Conservation (phyloP, 2,797 vertebrate species). For the Lepidocolaptes lacrymiger region DNA sequence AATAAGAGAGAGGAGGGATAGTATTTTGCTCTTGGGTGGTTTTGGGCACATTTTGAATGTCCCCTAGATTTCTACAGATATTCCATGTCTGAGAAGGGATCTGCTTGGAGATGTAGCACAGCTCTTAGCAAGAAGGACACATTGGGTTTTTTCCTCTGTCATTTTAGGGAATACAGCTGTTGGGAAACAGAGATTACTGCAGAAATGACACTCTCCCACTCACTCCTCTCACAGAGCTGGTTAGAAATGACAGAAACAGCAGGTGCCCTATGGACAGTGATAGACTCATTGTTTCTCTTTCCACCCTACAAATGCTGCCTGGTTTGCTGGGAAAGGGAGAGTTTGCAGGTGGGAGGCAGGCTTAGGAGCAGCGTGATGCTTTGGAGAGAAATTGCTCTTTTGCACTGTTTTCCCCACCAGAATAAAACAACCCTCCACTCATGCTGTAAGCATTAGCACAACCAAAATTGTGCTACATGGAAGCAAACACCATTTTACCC, state of each 20-base stretch:
- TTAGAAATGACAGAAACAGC: constrained; percentile 36
- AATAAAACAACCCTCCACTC: neutral
- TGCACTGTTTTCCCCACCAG: neutral
- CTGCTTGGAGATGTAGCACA: neutral
- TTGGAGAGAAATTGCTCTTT: neutral
- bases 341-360: neutral
- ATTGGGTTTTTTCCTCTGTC: neutral
- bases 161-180: neutral
- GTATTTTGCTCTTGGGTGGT: neutral
- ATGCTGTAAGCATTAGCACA: neutral
- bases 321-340: neutral
- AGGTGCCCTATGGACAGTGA: constrained; percentile 15
- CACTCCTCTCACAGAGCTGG: neutral
- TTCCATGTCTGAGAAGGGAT: neutral
- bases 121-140: neutral
- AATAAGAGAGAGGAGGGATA: too few species aligned
- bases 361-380: neutral
- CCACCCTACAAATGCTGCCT: neutral
- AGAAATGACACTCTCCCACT: constrained; percentile 41
- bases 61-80: neutral
- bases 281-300: neutral
- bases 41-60: neutral
- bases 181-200: constrained; percentile 34
- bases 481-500: neutral
- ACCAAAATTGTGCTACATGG: neutral